phyloP scores from a whole-genome alignment of 2,888 invertebrate genomes.

The Cephonodes hylas region DNA sequence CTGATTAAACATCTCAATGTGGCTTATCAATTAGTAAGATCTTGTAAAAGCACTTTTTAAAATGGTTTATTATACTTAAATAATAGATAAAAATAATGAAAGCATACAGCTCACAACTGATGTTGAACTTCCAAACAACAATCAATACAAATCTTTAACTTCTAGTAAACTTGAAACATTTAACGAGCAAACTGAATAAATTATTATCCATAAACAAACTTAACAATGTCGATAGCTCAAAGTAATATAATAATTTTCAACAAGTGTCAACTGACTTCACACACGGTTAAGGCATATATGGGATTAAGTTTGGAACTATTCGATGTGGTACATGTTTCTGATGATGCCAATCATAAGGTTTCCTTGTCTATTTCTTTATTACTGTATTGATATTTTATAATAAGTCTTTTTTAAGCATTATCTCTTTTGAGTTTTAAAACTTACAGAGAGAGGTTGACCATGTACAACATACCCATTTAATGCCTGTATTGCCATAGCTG shows the following conservation, averaged over 20 bases:
- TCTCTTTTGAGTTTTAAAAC: conserved; percentile 81
- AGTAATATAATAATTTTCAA: conserved; percentile 78
- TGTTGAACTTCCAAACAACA: conserved; percentile 74
- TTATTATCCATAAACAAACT: conserved; percentile 81
- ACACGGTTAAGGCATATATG: conserved; percentile 55
- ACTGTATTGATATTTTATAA: conserved; percentile 76
- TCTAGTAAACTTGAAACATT: conserved; percentile 81
- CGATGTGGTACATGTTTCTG: conserved; percentile 49
- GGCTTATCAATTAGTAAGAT: conserved; percentile 80
- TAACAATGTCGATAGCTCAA: conserved; percentile 81
- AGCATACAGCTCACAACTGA: conserved; percentile 76
- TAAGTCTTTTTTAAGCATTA: conserved; percentile 71
- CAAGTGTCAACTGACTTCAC: conserved; percentile 72
- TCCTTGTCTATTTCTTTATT: conserved; percentile 71
- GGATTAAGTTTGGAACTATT: conserved; percentile 56
- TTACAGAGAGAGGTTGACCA: conserved; percentile 76
- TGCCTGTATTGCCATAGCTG: conserved; percentile 79
- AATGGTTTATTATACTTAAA: conserved; percentile 79
- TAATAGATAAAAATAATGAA: conserved; percentile 79
- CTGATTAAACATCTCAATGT: conserved; percentile 80
- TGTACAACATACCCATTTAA: conserved; percentile 75
- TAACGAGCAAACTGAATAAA: conserved; percentile 82
- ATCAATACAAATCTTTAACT: conserved; percentile 78
- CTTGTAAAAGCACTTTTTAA: conserved; percentile 80
- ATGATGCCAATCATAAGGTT: conserved; percentile 63